Conservation (phyloP, 2,797 vertebrate genomes). For the Platyrinchus mystaceus region DNA sequence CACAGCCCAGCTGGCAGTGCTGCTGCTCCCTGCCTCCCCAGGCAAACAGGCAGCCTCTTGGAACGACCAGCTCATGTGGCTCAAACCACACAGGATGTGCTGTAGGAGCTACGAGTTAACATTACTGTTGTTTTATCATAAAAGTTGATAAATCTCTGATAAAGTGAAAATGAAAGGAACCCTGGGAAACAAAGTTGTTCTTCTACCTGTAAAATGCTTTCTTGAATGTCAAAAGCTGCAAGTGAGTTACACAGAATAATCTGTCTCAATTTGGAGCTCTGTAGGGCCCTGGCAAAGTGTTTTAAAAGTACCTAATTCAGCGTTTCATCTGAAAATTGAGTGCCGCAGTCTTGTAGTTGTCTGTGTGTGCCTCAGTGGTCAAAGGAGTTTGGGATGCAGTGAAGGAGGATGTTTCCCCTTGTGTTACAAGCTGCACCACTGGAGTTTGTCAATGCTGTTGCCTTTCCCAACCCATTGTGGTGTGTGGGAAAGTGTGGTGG, state of each 20-base stretch:
- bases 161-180: not conserved
- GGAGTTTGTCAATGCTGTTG: not conserved
- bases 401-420: not conserved
- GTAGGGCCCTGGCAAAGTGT: not conserved
- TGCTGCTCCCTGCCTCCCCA: not conserved
- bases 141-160: not conserved
- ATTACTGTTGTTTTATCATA: not conserved
- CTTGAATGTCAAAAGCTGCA: not conserved
- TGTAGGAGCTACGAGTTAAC: not conserved
- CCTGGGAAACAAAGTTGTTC: not conserved
- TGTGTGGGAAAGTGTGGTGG: accelerated
- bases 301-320: not conserved
- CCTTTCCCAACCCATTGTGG: accelerated
- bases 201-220: not conserved
- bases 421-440: not conserved
- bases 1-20: not conserved
- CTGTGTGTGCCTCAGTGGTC: not conserved
- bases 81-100: not conserved
- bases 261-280: not conserved
- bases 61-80: not conserved
- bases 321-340: not conserved
- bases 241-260: not conserved
- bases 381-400: not conserved
- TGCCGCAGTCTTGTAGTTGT: not conserved
- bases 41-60: not conserved